These are phyloP conservation scores for Subacronicta megacephala DNA, from an alignment of 2,888 invertebrate genomes.

Conservation along the genomic window DNA sequence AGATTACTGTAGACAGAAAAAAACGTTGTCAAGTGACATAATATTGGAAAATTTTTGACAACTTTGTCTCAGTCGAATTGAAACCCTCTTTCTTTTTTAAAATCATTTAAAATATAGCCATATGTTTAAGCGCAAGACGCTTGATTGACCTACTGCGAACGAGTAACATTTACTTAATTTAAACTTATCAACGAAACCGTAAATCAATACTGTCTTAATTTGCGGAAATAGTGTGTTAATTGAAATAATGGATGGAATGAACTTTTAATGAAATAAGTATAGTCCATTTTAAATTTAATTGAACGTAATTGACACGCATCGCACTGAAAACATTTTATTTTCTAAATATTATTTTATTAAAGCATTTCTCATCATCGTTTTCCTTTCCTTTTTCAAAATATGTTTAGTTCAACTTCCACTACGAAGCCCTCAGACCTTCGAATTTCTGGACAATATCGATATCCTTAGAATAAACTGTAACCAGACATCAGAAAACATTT, in stretches of 20 bases:
- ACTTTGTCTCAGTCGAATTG: no score
- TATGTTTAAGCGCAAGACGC: background rate
- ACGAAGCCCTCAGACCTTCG: no score
- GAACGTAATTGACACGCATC: background rate
- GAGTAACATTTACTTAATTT: constrained; percentile 1
- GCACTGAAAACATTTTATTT: background rate
- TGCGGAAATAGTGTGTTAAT: background rate
- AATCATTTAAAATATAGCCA: background rate
- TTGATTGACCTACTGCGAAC: background rate
- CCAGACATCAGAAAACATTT: no score
- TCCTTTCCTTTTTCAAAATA: no score
- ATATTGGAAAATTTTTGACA: no score
- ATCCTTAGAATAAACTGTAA: no score
- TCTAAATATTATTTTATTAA: background rate
- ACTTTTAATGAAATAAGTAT: background rate
- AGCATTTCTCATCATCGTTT: background rate
- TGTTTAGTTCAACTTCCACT: no score
- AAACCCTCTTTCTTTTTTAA: no score
- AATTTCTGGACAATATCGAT: no score
- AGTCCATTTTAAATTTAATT: background rate
- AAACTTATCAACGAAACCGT: constrained; percentile 1
- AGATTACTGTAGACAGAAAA: no score
- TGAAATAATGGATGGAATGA: constrained; percentile 2
- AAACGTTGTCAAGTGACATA: no score
- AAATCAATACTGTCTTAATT: constrained; percentile 2